Conservation (phyloP, 1,140 invertebrate species). For the Pogonomyrmex barbatus region DNA sequence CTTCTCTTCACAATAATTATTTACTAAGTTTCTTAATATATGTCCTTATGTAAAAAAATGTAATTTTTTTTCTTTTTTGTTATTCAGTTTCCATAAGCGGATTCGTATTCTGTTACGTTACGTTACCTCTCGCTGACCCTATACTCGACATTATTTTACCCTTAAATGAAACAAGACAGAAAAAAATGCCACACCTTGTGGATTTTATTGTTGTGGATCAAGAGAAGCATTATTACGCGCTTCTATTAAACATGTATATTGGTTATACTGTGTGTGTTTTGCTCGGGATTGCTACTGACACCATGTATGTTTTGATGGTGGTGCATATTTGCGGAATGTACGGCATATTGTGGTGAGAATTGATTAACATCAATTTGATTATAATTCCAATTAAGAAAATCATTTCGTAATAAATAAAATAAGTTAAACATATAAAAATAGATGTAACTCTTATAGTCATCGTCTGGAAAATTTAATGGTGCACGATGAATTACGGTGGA, state of each 20-base stretch:
- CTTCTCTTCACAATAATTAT: background rate
- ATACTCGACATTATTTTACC: constrained; percentile 8
- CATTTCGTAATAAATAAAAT: background rate
- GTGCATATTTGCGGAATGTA: constrained; percentile 50
- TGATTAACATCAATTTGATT: background rate
- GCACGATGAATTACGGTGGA: background rate
- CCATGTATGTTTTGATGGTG: constrained; percentile 12
- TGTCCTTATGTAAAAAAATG: background rate
- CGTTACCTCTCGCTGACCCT: background rate
- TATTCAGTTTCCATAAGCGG: background rate
- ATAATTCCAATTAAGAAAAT: background rate
- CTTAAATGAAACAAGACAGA: constrained; percentile 31
- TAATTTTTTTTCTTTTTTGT: background rate
- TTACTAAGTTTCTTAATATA: background rate
- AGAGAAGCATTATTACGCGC: constrained; percentile 19
- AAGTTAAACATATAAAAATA: background rate
- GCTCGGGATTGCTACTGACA: constrained; percentile 1
- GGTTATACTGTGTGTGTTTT: background rate
- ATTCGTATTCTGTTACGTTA: background rate
- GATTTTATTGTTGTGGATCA: constrained; percentile 11
- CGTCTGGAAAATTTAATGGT: constrained; percentile 15
- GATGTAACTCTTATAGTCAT: constrained; percentile 9
- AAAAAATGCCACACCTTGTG: background rate
- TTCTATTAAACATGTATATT: background rate
- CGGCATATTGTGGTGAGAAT: constrained; percentile 20